Evolutionary conservation across 1,140 invertebrate species (phyloP).

Genomic region (Ctenoplectra terminalis): DNA sequence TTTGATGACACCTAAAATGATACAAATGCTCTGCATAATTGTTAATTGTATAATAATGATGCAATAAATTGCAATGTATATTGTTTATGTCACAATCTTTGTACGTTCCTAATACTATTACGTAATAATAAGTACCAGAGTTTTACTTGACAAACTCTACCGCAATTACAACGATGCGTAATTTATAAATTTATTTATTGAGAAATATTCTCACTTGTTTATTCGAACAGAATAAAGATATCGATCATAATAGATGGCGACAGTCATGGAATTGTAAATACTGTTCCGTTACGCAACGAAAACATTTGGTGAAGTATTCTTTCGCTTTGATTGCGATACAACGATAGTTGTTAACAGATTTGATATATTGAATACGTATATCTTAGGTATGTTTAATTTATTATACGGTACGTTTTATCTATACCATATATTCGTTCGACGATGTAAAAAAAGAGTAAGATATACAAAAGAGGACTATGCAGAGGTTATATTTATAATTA

Average conservation of each 20-base stretch:
- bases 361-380: not conserved
- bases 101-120: too few species aligned
- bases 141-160: too few species aligned
- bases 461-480: too few species aligned
- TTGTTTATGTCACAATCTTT: not conserved
- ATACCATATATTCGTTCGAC: accelerated
- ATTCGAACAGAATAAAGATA: too few species aligned
- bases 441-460: not conserved
- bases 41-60: not conserved
- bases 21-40: not conserved
- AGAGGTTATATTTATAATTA: slow-evolving; percentile 8
- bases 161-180: too few species aligned
- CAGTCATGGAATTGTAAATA: not conserved
- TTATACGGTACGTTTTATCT: not conserved
- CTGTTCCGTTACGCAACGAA: not conserved
- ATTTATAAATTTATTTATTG: too few species aligned
- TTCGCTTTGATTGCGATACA: not conserved
- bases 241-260: not conserved
- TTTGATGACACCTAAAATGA: not conserved
- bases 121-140: too few species aligned
- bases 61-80: not conserved
- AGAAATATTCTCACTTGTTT: too few species aligned
- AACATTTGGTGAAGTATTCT: not conserved
- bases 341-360: not conserved
- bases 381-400: not conserved